These are phyloP conservation scores for Plotosus lineatus DNA, from an alignment of 2,113 vertebrate species.

Conservation along the genomic window DNA sequence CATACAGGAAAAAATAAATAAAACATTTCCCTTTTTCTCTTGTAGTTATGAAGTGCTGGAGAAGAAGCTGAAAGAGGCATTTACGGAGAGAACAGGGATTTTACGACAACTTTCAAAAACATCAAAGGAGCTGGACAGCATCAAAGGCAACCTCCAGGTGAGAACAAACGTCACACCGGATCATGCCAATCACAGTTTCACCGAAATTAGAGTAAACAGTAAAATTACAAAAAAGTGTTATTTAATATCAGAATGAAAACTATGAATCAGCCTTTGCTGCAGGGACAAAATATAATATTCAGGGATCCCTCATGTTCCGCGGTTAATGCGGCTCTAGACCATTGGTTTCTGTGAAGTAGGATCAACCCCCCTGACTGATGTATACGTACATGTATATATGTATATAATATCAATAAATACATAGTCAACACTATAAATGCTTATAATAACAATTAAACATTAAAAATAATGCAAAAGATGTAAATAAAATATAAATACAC, in stretches of 20 bases:
- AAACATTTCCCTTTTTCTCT: constrained; percentile 54
- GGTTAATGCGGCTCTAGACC: too few species aligned
- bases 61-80: constrained; percentile 90
- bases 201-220: background rate
- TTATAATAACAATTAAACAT: too few species aligned
- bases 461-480: too few species aligned
- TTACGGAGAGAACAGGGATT: constrained; percentile 88
- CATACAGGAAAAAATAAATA: constrained; percentile 53
- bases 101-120: constrained; percentile 90
- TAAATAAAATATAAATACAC: too few species aligned
- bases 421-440: too few species aligned
- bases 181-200: background rate
- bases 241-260: background rate
- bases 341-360: too few species aligned
- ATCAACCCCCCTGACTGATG: too few species aligned
- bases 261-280: background rate
- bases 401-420: too few species aligned
- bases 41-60: constrained; percentile 89
- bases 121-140: constrained; percentile 88
- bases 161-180: constrained; percentile 49
- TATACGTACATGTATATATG: too few species aligned
- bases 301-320: too few species aligned
- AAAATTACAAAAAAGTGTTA: background rate
- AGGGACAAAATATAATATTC: background rate
- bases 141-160: constrained; percentile 93